Evolutionary conservation across 2,888 invertebrate species (phyloP).

Genomic region (Dynastes tityus): DNA sequence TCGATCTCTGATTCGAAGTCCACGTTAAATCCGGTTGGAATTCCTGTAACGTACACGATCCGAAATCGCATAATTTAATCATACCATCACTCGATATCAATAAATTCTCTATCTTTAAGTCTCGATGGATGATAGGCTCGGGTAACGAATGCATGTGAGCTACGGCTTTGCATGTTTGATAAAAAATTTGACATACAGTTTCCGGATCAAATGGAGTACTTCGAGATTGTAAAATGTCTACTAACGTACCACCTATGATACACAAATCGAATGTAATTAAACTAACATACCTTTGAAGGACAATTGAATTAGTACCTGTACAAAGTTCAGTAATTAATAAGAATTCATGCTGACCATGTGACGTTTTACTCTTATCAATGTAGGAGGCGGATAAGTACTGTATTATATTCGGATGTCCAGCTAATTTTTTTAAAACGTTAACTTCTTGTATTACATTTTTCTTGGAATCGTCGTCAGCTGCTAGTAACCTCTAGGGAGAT

Average conservation of each 20-base stretch:
- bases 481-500: constrained; percentile 79
- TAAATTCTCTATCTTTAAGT: constrained; percentile 97
- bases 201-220: constrained; percentile 78
- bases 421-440: constrained; percentile 87
- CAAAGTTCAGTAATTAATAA: constrained; percentile 94
- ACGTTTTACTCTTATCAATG: constrained; percentile 85
- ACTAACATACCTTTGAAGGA: background rate
- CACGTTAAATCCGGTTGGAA: constrained; percentile 90
- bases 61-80: constrained; percentile 98
- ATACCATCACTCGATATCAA: constrained; percentile 88
- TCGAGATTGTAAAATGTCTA: constrained; percentile 77
- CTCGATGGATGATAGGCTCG: constrained; percentile 95
- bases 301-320: constrained; percentile 74
- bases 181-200: constrained; percentile 87
- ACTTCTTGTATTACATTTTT: constrained; percentile 87
- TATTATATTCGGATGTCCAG: constrained; percentile 94
- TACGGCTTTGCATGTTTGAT: constrained; percentile 92
- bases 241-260: constrained; percentile 75
- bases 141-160: constrained; percentile 94
- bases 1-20: constrained; percentile 92
- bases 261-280: constrained; percentile 1
- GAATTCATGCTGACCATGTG: constrained; percentile 91
- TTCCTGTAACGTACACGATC: constrained; percentile 90
- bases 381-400: constrained; percentile 89
- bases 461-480: constrained; percentile 87